Evolutionary conservation across 1,140 invertebrate genomes (phyloP), one percentile per base, ranked within the genome.

Genomic region (Trichogramma pretiosum): DNA sequence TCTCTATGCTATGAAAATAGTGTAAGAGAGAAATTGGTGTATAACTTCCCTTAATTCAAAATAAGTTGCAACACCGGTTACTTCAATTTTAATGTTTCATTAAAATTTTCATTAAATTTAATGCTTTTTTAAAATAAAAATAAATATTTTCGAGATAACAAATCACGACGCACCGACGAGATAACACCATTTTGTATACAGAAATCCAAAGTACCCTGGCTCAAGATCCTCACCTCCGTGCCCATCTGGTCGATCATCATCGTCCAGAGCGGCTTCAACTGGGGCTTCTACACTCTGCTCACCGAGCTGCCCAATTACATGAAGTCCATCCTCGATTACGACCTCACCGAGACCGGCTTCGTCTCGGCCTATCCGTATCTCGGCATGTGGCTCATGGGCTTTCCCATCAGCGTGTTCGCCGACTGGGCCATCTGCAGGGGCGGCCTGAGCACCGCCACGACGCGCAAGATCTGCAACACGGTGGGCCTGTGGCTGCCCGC

Each of bases 261-360:
- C 1, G 81, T 79, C 0, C 89, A 96, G 59, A 85, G 87, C 61
- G 83, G 87, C 0, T 86, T 93, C 60, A 89, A 89, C 59, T 97
- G 91, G 92, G 91, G 90, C 1, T 92, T 89, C 60, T 94, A 91
- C 74, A 94, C 87, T 3, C 74, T 98, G 33, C 74, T 97, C 37
- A 93, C 89, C 0, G 82, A 93, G 67, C 83, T 97, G 54, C 94
- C 95, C 0, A 85, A 81, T 1, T 98, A 93, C 60, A 84, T 98
- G 77, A 82, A 82, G 17, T 77, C 81, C 39, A 82, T 95, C 0
- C 74, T 97, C 1, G 69, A 81, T 39, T 87, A 87, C 54, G 74
- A 94, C 40, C 82, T 95, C 19, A 77, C 83, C 32, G 65, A 89
- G 85, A 84, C 84, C 60, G 86, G 87, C 8, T 58, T 80, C n/a